phyloP scores from a whole-genome alignment of 2,888 invertebrate species.

The Drosophila setosimentum region DNA sequence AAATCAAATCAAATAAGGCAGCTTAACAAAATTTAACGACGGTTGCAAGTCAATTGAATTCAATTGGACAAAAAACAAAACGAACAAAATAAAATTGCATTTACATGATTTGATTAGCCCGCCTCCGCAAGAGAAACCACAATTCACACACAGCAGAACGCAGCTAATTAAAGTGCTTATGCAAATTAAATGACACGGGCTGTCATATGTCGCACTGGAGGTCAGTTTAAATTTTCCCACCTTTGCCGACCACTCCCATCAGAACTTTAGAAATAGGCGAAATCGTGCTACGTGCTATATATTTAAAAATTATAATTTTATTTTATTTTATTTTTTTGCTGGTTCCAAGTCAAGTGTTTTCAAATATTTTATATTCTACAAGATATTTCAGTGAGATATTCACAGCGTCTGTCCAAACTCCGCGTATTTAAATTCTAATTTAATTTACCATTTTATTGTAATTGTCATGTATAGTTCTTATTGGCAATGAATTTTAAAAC shows the following conservation, averaged over 20 bases:
- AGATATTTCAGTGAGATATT: background rate
- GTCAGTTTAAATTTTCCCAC: slow-evolving; percentile 22
- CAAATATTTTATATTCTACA: background rate
- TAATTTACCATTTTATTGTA: too few relatives aligned
- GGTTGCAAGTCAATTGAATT: slow-evolving; percentile 71
- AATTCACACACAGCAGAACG: slow-evolving; percentile 21
- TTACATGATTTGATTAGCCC: slow-evolving; percentile 57
- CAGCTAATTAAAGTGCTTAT: slow-evolving; percentile 76
- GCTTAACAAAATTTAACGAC: slow-evolving; percentile 32
- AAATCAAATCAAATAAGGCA: slow-evolving; percentile 53
- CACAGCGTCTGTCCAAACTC: background rate
- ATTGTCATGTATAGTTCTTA: too few relatives aligned
- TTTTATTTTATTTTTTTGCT: background rate
- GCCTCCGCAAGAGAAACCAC: slow-evolving; percentile 34
- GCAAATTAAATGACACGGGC: slow-evolving; percentile 61
- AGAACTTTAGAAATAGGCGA: background rate
- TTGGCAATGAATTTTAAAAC: too few relatives aligned
- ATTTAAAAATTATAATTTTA: background rate
- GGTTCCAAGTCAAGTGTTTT: background rate
- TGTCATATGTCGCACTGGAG: slow-evolving; percentile 49
- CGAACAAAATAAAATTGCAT: slow-evolving; percentile 23
- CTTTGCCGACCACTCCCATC: background rate
- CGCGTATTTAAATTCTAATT: background rate
- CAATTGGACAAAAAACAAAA: slow-evolving; percentile 51
- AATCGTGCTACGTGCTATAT: background rate